phyloP scores from a whole-genome alignment of 2,113 vertebrate species.

The Colossoma macropomum region DNA sequence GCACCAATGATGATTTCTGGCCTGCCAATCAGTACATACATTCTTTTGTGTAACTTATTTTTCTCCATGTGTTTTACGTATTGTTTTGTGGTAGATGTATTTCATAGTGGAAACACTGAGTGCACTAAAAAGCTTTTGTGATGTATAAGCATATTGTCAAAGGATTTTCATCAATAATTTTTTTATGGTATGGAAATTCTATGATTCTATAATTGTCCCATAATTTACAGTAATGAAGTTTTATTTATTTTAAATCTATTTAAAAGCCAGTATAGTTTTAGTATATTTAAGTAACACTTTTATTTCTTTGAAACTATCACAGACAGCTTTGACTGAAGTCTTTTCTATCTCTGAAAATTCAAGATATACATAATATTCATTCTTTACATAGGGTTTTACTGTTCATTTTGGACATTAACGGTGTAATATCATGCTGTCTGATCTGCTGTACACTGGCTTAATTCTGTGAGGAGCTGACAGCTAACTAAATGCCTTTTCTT shows the following conservation, averaged over 20 bases:
- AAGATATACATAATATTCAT: neutral
- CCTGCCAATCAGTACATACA: neutral
- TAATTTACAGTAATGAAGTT: neutral
- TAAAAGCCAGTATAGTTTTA: neutral
- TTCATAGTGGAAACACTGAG: neutral
- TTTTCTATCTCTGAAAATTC: neutral
- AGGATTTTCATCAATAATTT: neutral
- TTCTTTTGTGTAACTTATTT: conserved; percentile 1
- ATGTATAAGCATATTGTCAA: neutral
- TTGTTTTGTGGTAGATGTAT: neutral
- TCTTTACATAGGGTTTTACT: neutral
- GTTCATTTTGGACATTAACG: neutral
- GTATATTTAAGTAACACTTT: neutral
- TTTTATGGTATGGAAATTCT: neutral
- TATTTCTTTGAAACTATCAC: neutral
- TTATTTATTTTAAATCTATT: neutral
- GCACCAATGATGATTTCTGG: neutral
- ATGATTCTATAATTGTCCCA: neutral
- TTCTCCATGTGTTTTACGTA: neutral
- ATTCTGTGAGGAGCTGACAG: neutral
- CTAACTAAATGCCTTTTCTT: neutral
- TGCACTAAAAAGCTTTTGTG: neutral
- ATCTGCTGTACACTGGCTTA: neutral
- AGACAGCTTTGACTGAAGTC: neutral
- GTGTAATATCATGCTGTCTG: neutral